Evolutionary conservation across 37 sponge, comb jelly and placozoan genomes (phyloP), one percentile per base, ranked within the genome.

Genomic region (Beroe ovata): DNA sequence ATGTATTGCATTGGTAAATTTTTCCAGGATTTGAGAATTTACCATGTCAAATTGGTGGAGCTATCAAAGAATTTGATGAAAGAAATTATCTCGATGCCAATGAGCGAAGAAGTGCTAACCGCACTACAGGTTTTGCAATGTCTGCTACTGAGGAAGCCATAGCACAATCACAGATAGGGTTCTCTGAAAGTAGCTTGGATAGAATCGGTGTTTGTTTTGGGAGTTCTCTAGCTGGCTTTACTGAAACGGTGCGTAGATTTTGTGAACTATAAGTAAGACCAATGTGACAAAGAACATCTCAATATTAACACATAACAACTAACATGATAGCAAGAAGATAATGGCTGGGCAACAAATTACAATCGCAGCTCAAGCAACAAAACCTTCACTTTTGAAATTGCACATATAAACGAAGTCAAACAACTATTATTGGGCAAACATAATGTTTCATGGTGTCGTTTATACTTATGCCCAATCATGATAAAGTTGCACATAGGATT

Each of bases 1-100:
- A n/a, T n/a, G n/a, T n/a, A n/a, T n/a, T n/a, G n/a, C n/a, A n/a
- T n/a, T n/a, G n/a, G 89, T 20, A 90, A n/a, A n/a, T n/a, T n/a
- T n/a, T 61, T 39, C 30, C 77, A 21, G 92, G 88, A 16, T 93
- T 90, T 54, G 72, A 92, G 60, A 60, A 38, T 26, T 60, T 94
- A 14, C 93, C 92, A 29, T 92, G 89, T 38, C 61, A 29, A 26
- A 40, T 91, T 22, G 91, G 54, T 36, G 90, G 90, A 0, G 6
- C 33, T 3, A 40, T 90, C 14, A 59, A 30, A 42, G 90, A 58
- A 39, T 72, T 90, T 23, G 34, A 72, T 34, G 90, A 64, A 59
- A 90, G 4, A 23, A 23, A 26, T 6, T 16, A 0, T 25, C 77
- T 72, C 22, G 72, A 60, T 69, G 60, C 60, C 34, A 41, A 71